Conservation (phyloP, 2,797 vertebrate genomes). For the Percopsis omiscomaycus region DNA sequence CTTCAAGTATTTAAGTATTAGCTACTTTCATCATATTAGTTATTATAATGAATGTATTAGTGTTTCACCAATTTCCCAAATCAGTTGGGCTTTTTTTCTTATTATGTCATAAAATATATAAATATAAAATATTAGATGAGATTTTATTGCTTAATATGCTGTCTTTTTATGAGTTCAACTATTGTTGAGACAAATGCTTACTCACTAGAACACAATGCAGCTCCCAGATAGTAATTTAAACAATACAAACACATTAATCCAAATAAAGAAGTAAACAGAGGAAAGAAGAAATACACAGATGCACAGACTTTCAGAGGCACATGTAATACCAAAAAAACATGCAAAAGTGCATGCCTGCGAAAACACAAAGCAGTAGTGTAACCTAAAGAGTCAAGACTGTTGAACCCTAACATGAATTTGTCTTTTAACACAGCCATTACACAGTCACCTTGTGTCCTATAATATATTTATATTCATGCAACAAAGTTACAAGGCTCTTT, state of each 20-base stretch:
- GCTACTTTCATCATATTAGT: too few species aligned
- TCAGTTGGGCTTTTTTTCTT: too few species aligned
- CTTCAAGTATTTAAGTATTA: too few species aligned
- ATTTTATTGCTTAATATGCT: constrained; percentile 17
- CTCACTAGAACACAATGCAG: constrained; percentile 10
- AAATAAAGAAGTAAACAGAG: background rate
- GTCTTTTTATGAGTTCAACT: constrained; percentile 9
- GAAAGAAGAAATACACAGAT: background rate
- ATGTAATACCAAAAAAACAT: background rate
- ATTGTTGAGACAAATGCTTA: constrained; percentile 13
- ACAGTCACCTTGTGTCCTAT: constrained; percentile 41
- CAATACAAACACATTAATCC: background rate
- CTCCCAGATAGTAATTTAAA: constrained; percentile 5
- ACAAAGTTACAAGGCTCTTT: constrained; percentile 33
- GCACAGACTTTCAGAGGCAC: background rate
- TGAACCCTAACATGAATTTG: constrained; percentile 23
- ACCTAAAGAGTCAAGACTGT: constrained; percentile 6
- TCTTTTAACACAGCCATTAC: constrained; percentile 44
- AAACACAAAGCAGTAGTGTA: background rate
- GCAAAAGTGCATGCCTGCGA: background rate
- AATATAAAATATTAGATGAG: background rate
- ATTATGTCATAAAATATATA: too few species aligned
- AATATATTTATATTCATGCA: constrained; percentile 52
- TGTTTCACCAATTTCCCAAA: too few species aligned
- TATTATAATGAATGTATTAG: too few species aligned